Percentiles rank a stretch among this genome's conserved stretches.
Conservation (phyloP, 2,113 vertebrate genomes). For the Notiomystis cincta region DNA sequence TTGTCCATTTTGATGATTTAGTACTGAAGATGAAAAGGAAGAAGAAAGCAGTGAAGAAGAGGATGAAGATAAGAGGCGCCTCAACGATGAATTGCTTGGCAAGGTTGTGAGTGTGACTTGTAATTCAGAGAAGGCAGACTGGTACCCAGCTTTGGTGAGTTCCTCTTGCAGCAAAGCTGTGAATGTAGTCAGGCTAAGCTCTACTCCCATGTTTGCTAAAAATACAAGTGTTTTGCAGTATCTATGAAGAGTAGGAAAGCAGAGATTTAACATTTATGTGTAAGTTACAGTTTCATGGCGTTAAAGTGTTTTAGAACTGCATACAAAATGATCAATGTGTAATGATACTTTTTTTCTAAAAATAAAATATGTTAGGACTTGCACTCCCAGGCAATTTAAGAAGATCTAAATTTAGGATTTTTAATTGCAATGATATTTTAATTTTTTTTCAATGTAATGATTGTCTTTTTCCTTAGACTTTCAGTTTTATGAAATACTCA, state of each 20-base stretch:
- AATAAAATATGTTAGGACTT: not conserved
- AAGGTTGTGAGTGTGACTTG: conserved; percentile 84
- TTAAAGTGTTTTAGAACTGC: not conserved
- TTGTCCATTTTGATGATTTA: conserved; percentile 47
- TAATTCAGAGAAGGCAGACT: conserved; percentile 68
- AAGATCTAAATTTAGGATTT: not conserved
- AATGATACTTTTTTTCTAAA: not conserved
- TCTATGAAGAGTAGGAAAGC: not conserved
- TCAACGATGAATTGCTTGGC: conserved; percentile 88
- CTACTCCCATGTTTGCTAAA: not conserved
- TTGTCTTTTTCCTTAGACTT: not conserved
- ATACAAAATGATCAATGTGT: not conserved
- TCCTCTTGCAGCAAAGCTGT: not conserved
- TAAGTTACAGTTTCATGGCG: not conserved
- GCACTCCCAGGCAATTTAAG: not conserved
- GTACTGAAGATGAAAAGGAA: conserved; percentile 92
- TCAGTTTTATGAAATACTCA: not conserved
- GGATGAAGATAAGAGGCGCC: conserved; percentile 85
- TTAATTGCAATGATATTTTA: not conserved
- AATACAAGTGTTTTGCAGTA: not conserved
- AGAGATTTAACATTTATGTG: not conserved
- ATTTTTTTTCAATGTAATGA: not conserved
- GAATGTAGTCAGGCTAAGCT: not conserved
- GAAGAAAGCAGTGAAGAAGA: conserved; percentile 94
- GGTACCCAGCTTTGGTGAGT: conserved; percentile 90